Evolutionary conservation across 2,888 invertebrate genomes (phyloP), one percentile per base, ranked within the genome.

Genomic region (Urechis unicinctus): DNA sequence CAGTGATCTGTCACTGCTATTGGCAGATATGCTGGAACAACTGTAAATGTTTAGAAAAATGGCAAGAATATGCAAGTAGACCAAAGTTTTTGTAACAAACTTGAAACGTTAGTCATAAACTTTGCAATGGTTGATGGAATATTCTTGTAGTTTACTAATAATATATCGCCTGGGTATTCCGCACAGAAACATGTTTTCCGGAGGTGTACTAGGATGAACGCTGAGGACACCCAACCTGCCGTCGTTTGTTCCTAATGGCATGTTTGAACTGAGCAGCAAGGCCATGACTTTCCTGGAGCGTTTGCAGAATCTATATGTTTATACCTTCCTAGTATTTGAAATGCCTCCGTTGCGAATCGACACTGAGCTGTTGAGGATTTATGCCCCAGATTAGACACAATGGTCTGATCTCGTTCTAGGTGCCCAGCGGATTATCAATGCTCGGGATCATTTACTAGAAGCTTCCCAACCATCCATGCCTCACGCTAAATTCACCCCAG

Each of bases 401-500:
- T 48, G 30, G 28, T 9, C 28, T 4, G n/a, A 48, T 22, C 26
- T 61, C 21, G 45, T 52, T 0, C 44, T 22, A 9, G 22, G 52
- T 21, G 53, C 63, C 1, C 51, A 52, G 43, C 24, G 63, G 46
- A 59, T 55, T 51, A 43, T 65, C 13, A 30, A 65, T 6, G 41
- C 57, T 5, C 13, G 29, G 2, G 65, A 67, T 28, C 42, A 48
- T 24, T 45, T 66, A 1, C 42, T 67, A 22, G 59, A 61, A 50
- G 64, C 57, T 31, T 62, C 65, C 1, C 25, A 49, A 4, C n/a
- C n/a, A n/a, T n/a, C n/a, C n/a, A n/a, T n/a, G n/a, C n/a, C n/a
- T n/a, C n/a, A n/a, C n/a, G n/a, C 59, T 62, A 1, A 9, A 45
- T 4, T 36, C 61, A 31, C 63, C 64, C 13, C 61, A 66, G 49